A percentile compares a stretch with the other conserved stretches of the same genome.
Conservation (phyloP, 2,888 invertebrate genomes). For the Eulithis testata region DNA sequence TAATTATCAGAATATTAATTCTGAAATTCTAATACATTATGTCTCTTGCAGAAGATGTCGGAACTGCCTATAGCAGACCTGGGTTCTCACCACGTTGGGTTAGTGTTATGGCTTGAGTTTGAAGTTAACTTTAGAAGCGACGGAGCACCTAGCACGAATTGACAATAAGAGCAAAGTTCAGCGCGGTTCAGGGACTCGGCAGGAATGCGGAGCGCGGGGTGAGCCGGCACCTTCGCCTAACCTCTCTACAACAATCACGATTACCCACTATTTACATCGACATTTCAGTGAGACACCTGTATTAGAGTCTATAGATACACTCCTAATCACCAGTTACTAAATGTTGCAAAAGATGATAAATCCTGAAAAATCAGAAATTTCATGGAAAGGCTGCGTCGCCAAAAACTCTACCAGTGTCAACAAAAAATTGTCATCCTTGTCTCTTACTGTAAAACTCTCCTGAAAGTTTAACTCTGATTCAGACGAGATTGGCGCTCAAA, state of each 20-base stretch:
- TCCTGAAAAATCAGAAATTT: neutral
- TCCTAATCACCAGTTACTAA: conserved; percentile 41
- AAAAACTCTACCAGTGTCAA: no score
- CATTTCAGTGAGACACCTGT: conserved; percentile 64
- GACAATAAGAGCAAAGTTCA: conserved; percentile 84
- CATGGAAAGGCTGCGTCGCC: no score
- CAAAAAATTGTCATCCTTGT: no score
- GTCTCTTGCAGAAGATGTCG: neutral
- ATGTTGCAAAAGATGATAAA: conserved; percentile 19
- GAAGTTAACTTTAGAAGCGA: conserved; percentile 55
- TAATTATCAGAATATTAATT: no score
- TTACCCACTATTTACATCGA: conserved; percentile 77
- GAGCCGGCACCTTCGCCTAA: conserved; percentile 63
- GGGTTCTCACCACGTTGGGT: neutral
- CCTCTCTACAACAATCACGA: conserved; percentile 76
- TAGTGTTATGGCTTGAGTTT: conserved; percentile 19
- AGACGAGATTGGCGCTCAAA: conserved; percentile 60
- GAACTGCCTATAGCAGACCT: neutral
- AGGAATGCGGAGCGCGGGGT: conserved; percentile 76
- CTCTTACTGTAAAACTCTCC: neutral
- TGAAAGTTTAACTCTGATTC: conserved; percentile 11
- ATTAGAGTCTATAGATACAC: conserved; percentile 51
- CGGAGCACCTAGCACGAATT: conserved; percentile 79
- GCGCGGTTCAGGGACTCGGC: conserved; percentile 78
- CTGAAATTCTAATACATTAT: neutral